Evolutionary conservation across 2,113 vertebrate genomes (phyloP), one percentile per base, ranked within the genome.

Genomic region (Eubucco bourcierii): DNA sequence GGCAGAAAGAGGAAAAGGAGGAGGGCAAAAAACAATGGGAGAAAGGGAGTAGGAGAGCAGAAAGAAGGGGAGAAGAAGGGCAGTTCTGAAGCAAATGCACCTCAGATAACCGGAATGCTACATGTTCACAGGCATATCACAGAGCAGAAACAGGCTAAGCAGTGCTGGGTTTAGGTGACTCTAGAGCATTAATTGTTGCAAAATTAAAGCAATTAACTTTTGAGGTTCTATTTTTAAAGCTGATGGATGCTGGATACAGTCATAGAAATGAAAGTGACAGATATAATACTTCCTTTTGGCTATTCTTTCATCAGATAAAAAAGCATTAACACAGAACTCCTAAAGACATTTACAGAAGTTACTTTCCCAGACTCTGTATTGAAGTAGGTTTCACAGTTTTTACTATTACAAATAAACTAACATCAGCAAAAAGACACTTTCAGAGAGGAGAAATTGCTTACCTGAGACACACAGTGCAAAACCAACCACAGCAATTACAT

Each of bases 381-480:
- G 13, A 76, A 94, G 31, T 5, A 15, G 80, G 34, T 70, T 73
- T 50, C 25, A 80, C 2, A 44, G 28, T 53, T 58, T 93, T 75
- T 67, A 37, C 4, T 2, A 41, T 74, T 39, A 84, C 25, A 75
- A 87, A 87, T 52, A 47, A 73, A 90, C 12, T 37, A 73, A 84
- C 23, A 47, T 18, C 31, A 44, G 28, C 7, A 8, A 23, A 85
- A 52, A 85, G 60, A 28, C 9, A 56, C 16, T 61, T 86, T 23
- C 19, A 55, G 3, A 82, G 59, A 39, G 56, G 15, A 39, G 4
- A 7, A 41, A 63, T 50, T 68, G n/a, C 96, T 97, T 95, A 98
- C 98, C 97, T 94, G 95, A 46, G 60, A 98, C 66, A 88, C 94
- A 97, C 33, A 98, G 85, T 80, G 92, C 96, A 79, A 98, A 92